Evolutionary conservation across 2,888 invertebrate genomes (phyloP).

Genomic region (Spisula solida): DNA sequence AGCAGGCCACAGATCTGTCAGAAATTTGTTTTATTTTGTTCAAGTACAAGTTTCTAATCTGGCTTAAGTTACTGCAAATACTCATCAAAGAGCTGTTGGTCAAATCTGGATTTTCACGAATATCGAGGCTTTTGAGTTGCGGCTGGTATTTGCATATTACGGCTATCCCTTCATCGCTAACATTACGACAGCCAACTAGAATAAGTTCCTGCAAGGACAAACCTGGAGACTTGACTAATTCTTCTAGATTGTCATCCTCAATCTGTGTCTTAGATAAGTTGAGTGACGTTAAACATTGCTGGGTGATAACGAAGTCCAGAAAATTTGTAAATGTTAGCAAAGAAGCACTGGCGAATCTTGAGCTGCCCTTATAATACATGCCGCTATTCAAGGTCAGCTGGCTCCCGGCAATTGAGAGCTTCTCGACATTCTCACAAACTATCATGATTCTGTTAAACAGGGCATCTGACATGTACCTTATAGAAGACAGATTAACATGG

Average conservation of each 20-base stretch:
- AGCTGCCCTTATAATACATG: slow-evolving; percentile 88
- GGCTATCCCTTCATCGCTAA: slow-evolving; percentile 90
- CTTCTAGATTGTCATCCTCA: slow-evolving; percentile 90
- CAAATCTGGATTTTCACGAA: slow-evolving; percentile 91
- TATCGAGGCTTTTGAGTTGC: slow-evolving; percentile 89
- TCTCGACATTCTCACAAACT: slow-evolving; percentile 90
- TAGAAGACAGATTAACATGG: slow-evolving; percentile 90
- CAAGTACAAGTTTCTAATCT: slow-evolving; percentile 90
- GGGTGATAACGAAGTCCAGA: slow-evolving; percentile 89
- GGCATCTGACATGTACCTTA: slow-evolving; percentile 93
- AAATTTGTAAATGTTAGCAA: slow-evolving; percentile 92
- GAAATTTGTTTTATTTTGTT: slow-evolving; percentile 91
- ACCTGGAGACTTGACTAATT: slow-evolving; percentile 89
- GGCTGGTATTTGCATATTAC: slow-evolving; percentile 90
- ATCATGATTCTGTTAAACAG: slow-evolving; percentile 91
- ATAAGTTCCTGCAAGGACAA: slow-evolving; percentile 89
- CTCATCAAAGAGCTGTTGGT: slow-evolving; percentile 90
- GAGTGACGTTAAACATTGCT: slow-evolving; percentile 90
- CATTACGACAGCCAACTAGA: slow-evolving; percentile 90
- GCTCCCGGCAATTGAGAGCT: slow-evolving; percentile 91
- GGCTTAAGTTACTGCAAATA: slow-evolving; percentile 90
- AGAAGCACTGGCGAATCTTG: slow-evolving; percentile 89
- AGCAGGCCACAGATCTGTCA: slow-evolving; percentile 89
- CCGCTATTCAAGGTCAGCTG: slow-evolving; percentile 92
- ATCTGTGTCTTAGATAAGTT: slow-evolving; percentile 92